Evolutionary conservation across 1,140 invertebrate genomes (phyloP), one percentile per base, ranked within the genome.

Genomic region (Papilio aristodemus): DNA sequence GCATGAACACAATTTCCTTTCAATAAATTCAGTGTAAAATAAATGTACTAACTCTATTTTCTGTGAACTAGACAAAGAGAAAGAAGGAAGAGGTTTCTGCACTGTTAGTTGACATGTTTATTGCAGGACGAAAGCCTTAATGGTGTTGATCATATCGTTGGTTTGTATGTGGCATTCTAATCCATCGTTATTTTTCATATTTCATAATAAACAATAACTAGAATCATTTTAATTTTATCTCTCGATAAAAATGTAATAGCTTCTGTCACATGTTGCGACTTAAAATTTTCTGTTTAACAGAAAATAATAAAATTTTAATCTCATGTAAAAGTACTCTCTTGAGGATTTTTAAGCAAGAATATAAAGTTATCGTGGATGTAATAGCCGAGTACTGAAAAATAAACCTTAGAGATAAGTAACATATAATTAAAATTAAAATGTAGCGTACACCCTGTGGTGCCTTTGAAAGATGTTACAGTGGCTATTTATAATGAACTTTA

Each of bases 221-320:
- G n/a, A n/a, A n/a, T n/a, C n/a, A n/a, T n/a, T n/a, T n/a, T n/a
- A 54, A 5, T 25, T 54, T 25, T 54, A 54, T 13, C 1, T 22
- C 22, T 54, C 19, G 8, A 54, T 54, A 54, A 54, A 54, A 54
- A 54, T 19, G 19, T 25, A 54, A 54, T 54, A 54, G 46, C 46
- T 54, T 54, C 9, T 54, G 46, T 54, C 46, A 54, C 17, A 54
- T 54, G 46, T 54, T 25, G 11, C 46, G 46, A 54, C 46, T 54
- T 54, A 54, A 50, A 54, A 54, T 25, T 22, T 54, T 54, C 46
- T 19, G 19, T 54, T 54, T 54, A 22, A 19, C 46, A 32, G 17
- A 54, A 54, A 54, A 54, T 54, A 54, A 54, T 17, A 54, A 54
- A 54, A 54, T 54, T 54, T 54, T 54, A 54, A 54, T 54, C 46